A percentile compares a stretch with the other conserved stretches of the same genome.
These are phyloP conservation scores for Gallirallus australis DNA, from an alignment of 2,797 vertebrate genomes.

Conservation along the genomic window DNA sequence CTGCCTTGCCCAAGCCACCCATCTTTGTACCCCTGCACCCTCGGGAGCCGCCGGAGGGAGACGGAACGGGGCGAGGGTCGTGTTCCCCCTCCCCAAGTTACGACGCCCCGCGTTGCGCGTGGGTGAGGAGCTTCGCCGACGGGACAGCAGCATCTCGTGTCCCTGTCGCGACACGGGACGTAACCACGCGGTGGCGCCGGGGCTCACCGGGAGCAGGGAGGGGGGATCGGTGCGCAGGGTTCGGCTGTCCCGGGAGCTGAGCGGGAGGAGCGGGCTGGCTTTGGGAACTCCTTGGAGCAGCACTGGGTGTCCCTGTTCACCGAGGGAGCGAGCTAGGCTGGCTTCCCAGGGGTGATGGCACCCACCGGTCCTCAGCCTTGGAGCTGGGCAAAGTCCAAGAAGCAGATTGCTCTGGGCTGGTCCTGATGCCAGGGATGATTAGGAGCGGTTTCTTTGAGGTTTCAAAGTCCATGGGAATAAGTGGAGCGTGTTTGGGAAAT, in stretches of 20 bases:
- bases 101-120: not conserved
- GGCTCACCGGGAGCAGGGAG: not conserved
- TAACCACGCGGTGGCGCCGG: slow-evolving; percentile 10
- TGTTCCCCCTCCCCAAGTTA: too few species aligned
- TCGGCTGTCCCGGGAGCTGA: rapidly evolving
- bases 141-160: not conserved
- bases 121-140: rapidly evolving
- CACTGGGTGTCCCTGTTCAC: not conserved
- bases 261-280: rapidly evolving
- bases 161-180: too few species aligned
- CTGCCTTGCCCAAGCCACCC: rapidly evolving
- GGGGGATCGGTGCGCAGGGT: not conserved
- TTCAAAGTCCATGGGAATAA: slow-evolving; percentile 9
- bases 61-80: not conserved
- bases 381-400: not conserved
- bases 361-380: not conserved
- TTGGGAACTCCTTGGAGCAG: not conserved
- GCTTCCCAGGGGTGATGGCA: too few species aligned
- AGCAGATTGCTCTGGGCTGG: not conserved
- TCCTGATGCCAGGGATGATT: not conserved
- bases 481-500: not conserved
- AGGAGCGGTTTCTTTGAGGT: not conserved
- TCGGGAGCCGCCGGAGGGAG: not conserved
- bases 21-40: not conserved
- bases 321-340: not conserved